A percentile compares a stretch with the other conserved stretches of the same genome.
Evolutionary conservation across 2,797 vertebrate species (phyloP).

Genomic region (Peromyscus attwateri): DNA sequence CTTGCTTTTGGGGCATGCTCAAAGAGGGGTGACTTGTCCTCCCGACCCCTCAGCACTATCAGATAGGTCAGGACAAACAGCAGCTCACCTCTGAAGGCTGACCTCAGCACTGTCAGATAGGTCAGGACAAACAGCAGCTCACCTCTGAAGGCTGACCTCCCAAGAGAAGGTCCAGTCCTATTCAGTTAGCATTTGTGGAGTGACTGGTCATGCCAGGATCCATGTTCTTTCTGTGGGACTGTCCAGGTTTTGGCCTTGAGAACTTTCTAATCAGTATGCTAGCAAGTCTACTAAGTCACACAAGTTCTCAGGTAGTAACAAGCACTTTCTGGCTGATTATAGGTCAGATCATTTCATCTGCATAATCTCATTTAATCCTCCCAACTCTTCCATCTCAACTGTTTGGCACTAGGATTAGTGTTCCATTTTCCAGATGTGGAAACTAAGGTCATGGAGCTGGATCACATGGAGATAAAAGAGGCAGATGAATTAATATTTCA

Average conservation of each 20-base stretch:
- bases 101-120: neutral
- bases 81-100: neutral
- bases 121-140: neutral
- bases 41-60: neutral
- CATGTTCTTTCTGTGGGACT: neutral
- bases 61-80: neutral
- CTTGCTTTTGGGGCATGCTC: neutral
- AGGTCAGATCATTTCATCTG: neutral
- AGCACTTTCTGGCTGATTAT: neutral
- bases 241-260: neutral
- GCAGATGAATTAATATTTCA: neutral
- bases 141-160: neutral
- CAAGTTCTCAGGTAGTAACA: neutral
- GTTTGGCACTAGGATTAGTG: neutral
- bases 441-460: neutral
- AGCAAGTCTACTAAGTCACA: neutral
- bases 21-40: neutral
- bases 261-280: neutral
- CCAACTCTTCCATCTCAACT: neutral
- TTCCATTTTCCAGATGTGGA: neutral
- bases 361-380: neutral
- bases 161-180: neutral
- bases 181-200: neutral
- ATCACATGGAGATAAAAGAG: conserved; percentile 1
- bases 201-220: neutral